A percentile compares a stretch with the other conserved stretches of the same genome.
These are phyloP conservation scores for Stegophylla sp. DNA, from an alignment of 2,888 invertebrate genomes.

Conservation along the genomic window DNA sequence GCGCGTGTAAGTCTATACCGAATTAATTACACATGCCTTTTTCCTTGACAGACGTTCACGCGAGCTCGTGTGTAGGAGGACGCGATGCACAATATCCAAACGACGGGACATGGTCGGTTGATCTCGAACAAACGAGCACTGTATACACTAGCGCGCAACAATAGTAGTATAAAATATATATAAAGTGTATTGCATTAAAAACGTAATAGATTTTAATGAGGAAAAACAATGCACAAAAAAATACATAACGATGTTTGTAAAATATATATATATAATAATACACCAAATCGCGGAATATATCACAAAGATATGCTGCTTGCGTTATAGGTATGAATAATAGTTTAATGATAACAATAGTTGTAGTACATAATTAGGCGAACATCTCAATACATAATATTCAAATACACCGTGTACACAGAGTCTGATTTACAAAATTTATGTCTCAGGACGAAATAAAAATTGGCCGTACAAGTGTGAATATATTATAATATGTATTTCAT, in stretches of 20 bases:
- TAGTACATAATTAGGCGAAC: too few relatives aligned
- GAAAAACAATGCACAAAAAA: slow-evolving; percentile 50
- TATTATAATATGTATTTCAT: too few relatives aligned
- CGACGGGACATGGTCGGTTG: slow-evolving; percentile 46
- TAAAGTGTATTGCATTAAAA: slow-evolving; percentile 35
- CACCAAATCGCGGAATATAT: slow-evolving; percentile 46
- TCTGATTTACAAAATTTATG: too few relatives aligned
- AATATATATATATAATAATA: too few relatives aligned
- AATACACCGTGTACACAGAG: too few relatives aligned
- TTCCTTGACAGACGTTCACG: slow-evolving; percentile 50
- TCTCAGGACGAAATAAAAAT: too few relatives aligned
- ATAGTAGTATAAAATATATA: too few relatives aligned
- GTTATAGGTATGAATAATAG: too few relatives aligned
- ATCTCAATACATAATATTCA: too few relatives aligned
- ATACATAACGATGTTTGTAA: not conserved
- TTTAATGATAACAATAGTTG: too few relatives aligned
- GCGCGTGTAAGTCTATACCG: slow-evolving; percentile 14
- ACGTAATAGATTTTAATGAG: slow-evolving; percentile 54
- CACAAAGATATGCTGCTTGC: not conserved
- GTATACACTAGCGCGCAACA: slow-evolving; percentile 27
- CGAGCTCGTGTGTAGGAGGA: slow-evolving; percentile 21
- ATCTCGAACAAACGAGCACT: slow-evolving; percentile 48
- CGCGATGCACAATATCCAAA: slow-evolving; percentile 12
- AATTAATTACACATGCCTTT: slow-evolving; percentile 44
- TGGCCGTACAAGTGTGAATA: too few relatives aligned